phyloP scores from a whole-genome alignment of 2,888 invertebrate genomes.

The Drosophila neotestacea region DNA sequence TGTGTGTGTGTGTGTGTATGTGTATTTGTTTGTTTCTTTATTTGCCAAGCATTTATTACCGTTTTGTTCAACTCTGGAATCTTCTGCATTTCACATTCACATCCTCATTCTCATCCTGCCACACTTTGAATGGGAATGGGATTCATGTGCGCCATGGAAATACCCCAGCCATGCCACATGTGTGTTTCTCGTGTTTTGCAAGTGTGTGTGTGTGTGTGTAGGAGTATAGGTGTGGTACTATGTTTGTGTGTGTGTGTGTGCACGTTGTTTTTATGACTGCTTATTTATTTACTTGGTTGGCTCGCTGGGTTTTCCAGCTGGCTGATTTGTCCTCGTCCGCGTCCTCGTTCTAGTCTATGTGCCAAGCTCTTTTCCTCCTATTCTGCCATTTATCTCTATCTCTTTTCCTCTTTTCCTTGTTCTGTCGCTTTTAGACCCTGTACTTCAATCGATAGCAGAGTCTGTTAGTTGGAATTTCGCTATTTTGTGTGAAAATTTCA shows the following conservation, averaged over 20 bases:
- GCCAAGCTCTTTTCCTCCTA: background rate
- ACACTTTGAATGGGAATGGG: slow-evolving; percentile 55
- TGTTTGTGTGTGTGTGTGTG: slow-evolving; percentile 24
- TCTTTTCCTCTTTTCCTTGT: background rate
- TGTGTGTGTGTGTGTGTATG: slow-evolving; percentile 12
- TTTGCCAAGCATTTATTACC: slow-evolving; percentile 73
- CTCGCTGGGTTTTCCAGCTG: slow-evolving; percentile 76
- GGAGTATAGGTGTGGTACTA: slow-evolving; percentile 5
- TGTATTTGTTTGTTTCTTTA: slow-evolving; percentile 45
- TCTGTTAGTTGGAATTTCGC: background rate
- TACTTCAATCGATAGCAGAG: background rate
- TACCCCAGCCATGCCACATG: slow-evolving; percentile 49
- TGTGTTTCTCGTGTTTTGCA: slow-evolving; percentile 13
- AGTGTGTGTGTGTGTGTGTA: slow-evolving; percentile 2
- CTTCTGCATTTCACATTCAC: slow-evolving; percentile 24
- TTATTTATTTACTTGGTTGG: slow-evolving; percentile 77
- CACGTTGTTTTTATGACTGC: slow-evolving; percentile 75
- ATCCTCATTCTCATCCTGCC: slow-evolving; percentile 18
- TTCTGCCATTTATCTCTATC: background rate
- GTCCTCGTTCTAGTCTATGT: slow-evolving; percentile 11
- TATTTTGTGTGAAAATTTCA: background rate
- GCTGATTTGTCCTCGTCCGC: slow-evolving; percentile 59
- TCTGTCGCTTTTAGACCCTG: background rate
- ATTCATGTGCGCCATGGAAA: slow-evolving; percentile 67
- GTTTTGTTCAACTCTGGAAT: slow-evolving; percentile 40